Base-by-base conservation (phyloP, 2,113 vertebrate genomes). In the Phaetusa simplex region DNA sequence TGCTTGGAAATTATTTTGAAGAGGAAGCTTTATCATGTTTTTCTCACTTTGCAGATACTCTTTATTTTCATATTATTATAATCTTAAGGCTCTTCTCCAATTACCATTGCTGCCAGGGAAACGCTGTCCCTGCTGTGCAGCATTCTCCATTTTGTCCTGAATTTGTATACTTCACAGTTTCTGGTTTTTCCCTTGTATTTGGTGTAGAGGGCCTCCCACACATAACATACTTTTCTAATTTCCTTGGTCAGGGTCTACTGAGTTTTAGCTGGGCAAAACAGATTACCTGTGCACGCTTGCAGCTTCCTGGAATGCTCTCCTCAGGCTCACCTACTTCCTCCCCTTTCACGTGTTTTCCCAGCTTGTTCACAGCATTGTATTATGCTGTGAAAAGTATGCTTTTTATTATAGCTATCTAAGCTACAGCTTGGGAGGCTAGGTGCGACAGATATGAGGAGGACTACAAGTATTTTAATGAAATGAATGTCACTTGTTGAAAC, bases 401-500 rank as follows among this genome's bases (percentile, higher is more conserved):
- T 13, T 30, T 82, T 65, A 62, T 88, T 82, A 74, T 26, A 61
- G 38, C 87, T 43, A 30, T 3, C 20, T 62, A 58, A 83, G 38
- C 34, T 58, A 24, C 12, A 72, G 21, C 6, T 27, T 27, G 47
- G 36, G 81, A 77, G 43, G 26, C 24, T 40, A 30, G 11, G 13
- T 58, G 15, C 1, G 1, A 53, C 30, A 52, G 26, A 19, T 58
- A 14, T 1, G 19, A 27, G 32, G 29, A 70, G 5, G 18, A 22
- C 38, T 53, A 40, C 17, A 29, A 55, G 10, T n/a, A 29, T 17
- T 43, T 70, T 53, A 53, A 45, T 43, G 15, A 79, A 86, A 40
- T 0, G 0, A 69, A 30, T 30, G 11, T 9, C 6, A 36, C n/a
- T 43, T 32, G 12, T 22, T 0, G 1, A 82, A 86, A 65, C 11